Evolutionary conservation across 2,113 vertebrate species (phyloP).

Genomic region (Oncorhynchus mykiss): DNA sequence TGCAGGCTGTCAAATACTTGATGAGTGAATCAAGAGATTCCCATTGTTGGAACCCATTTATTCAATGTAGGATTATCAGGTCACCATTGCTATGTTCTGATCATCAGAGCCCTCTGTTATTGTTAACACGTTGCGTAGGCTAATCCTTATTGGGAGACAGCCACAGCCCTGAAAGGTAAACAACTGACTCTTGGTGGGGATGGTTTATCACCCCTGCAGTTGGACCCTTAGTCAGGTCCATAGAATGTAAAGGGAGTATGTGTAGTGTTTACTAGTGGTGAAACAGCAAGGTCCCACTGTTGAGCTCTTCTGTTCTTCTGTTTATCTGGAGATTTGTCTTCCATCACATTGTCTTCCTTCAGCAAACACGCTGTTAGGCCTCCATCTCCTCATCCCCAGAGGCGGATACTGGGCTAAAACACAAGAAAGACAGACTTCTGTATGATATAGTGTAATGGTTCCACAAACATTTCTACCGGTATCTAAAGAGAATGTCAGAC

Average conservation of each 20-base stretch:
- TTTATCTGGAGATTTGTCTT: not conserved
- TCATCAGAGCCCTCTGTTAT: not conserved
- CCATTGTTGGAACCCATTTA: not conserved
- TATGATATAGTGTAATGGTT: not conserved
- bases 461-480: not conserved
- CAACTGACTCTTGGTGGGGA: no score
- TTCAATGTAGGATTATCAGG: not conserved
- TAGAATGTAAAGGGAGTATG: no score
- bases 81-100: not conserved
- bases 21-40: not conserved
- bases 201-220: no score
- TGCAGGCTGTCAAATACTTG: not conserved
- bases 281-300: not conserved
- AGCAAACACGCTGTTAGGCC: not conserved
- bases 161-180: conserved; percentile 20
- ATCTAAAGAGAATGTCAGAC: not conserved
- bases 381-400: not conserved
- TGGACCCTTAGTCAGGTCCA: no score
- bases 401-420: not conserved
- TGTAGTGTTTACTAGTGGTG: no score
- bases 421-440: not conserved
- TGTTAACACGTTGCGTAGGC: conserved; percentile 20
- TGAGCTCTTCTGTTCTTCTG: not conserved
- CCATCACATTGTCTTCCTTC: not conserved
- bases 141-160: conserved; percentile 7